These are phyloP conservation scores for Trichogramma dendrolimi DNA, from an alignment of 2,888 invertebrate genomes.

Conservation along the genomic window DNA sequence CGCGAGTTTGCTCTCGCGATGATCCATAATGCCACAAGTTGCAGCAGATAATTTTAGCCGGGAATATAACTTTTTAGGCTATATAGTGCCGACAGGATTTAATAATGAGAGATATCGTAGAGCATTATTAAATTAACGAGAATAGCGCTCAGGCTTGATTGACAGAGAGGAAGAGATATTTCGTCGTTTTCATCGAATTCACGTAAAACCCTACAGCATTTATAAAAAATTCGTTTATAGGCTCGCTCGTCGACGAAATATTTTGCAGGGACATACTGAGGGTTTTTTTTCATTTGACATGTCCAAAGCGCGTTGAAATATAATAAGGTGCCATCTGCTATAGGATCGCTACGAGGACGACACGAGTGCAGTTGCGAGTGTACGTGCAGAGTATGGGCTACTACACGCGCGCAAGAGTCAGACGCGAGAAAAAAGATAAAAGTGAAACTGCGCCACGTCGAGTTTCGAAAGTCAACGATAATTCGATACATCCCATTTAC, in stretches of 20 bases:
- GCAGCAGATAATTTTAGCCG: no score
- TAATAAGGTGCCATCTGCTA: not conserved
- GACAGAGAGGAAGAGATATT: no score
- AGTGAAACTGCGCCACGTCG: not conserved
- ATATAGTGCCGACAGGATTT: no score
- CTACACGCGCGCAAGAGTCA: not conserved
- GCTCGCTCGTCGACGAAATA: not conserved
- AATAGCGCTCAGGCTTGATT: no score
- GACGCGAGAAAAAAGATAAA: not conserved
- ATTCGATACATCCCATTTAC: not conserved
- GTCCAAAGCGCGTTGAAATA: constrained; percentile 2
- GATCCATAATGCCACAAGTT: no score
- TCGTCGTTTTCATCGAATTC: no score
- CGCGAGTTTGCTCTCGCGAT: no score
- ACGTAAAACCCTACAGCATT: no score
- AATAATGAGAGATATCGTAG: no score
- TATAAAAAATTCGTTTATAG: no score
- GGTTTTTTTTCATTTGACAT: constrained; percentile 1
- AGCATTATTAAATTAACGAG: no score
- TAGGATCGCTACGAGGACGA: not conserved
- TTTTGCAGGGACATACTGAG: not conserved
- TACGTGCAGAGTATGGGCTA: constrained; percentile 10
- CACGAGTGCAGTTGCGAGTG: not conserved
- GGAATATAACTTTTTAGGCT: no score
- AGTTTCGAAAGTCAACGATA: not conserved